Percentiles rank a stretch among this genome's conserved stretches.
Evolutionary conservation across 2,113 vertebrate species (phyloP).

Genomic region (Trematocara marginatum): DNA sequence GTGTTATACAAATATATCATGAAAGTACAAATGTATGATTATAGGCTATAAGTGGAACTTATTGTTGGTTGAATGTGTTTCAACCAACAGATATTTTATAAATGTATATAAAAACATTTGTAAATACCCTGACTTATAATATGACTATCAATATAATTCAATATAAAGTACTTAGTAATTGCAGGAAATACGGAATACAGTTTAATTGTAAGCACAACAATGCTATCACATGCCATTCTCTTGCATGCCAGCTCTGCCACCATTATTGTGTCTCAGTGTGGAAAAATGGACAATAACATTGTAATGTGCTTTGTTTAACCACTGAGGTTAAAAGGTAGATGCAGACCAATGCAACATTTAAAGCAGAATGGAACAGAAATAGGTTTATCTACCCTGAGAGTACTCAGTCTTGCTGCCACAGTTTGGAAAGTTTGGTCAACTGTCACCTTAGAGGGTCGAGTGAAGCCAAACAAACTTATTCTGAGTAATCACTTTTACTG

Average conservation of each 20-base stretch:
- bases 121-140: background rate
- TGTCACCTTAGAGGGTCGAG: background rate
- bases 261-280: background rate
- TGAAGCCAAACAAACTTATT: background rate
- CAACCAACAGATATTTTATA: background rate
- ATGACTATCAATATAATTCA: background rate
- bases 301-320: background rate
- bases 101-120: background rate
- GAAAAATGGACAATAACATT: background rate
- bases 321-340: background rate
- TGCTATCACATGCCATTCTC: background rate
- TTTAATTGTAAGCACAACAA: background rate
- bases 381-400: background rate
- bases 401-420: background rate
- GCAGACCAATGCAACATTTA: background rate
- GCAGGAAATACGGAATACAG: background rate
- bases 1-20: background rate
- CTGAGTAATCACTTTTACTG: background rate
- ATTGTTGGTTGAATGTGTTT: background rate
- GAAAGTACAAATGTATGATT: background rate
- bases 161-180: background rate
- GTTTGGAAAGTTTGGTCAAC: background rate
- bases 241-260: background rate
- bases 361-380: background rate
- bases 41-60: background rate